A percentile compares a stretch with the other conserved stretches of the same genome.
These are phyloP conservation scores for Plemyria rubiginata DNA, from an alignment of 2,888 invertebrate species.

Conservation along the genomic window DNA sequence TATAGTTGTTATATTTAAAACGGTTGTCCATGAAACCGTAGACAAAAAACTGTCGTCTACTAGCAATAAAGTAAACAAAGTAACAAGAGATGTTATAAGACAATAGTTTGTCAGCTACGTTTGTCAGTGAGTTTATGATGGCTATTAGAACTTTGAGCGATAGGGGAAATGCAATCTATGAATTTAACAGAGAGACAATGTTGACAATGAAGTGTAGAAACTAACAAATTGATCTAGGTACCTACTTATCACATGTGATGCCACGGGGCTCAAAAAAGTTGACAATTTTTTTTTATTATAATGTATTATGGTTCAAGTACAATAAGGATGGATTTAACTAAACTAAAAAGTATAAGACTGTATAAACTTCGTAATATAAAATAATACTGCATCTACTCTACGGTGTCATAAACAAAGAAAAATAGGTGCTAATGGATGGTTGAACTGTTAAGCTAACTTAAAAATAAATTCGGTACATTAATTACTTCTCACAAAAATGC, in stretches of 20 bases:
- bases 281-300: too few species aligned
- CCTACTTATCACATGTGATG: too few species aligned
- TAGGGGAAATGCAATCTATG: conserved; percentile 6
- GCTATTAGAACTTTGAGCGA: conserved; percentile 17
- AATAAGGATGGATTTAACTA: too few species aligned
- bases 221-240: neutral
- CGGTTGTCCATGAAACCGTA: conserved; percentile 56
- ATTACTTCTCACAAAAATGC: too few species aligned
- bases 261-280: too few species aligned
- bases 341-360: too few species aligned
- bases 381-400: too few species aligned
- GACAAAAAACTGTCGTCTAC: conserved; percentile 60
- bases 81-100: conserved; percentile 58
- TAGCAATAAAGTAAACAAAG: conserved; percentile 58
- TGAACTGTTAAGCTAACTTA: neutral
- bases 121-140: conserved; percentile 62
- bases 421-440: too few species aligned
- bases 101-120: conserved; percentile 66
- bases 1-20: conserved; percentile 45
- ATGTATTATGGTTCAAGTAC: too few species aligned
- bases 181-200: conserved; percentile 8
- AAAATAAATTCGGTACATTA: too few species aligned
- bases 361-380: too few species aligned
- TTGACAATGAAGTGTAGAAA: neutral
- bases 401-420: too few species aligned